Conservation (phyloP, 2,888 invertebrate species). For the Sinelater perroti region DNA sequence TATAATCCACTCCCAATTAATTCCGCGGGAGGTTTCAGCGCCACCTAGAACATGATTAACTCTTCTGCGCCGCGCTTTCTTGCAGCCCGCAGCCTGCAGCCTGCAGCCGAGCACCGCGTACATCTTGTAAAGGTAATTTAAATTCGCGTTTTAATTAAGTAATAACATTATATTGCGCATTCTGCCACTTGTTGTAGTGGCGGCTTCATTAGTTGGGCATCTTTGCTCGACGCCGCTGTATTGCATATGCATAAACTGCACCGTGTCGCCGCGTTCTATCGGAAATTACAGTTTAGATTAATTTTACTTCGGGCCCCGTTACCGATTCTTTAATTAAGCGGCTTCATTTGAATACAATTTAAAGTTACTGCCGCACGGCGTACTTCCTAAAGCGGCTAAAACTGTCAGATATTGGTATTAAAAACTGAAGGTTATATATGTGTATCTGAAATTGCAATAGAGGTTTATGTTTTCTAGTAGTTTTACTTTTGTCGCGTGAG, state of each 20-base stretch:
- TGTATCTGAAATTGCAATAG: no score
- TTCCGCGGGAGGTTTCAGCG: constrained; percentile 56
- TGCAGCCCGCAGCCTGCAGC: constrained; percentile 27
- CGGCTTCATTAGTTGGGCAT: constrained; percentile 44
- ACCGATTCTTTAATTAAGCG: constrained; percentile 40
- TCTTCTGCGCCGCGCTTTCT: constrained; percentile 34
- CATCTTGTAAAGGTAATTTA: constrained; percentile 56
- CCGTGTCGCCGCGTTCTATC: constrained; percentile 40
- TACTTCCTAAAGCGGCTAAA: no score
- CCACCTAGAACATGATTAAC: constrained; percentile 57
- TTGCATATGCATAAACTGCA: constrained; percentile 52
- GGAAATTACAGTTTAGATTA: constrained; percentile 48
- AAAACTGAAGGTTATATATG: no score
- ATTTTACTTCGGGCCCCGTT: constrained; percentile 42
- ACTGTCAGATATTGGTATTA: no score
- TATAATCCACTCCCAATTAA: constrained; percentile 60
- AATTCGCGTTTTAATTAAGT: constrained; percentile 59
- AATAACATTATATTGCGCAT: constrained; percentile 53
- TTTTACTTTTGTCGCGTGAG: no score
- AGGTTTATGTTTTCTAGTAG: no score
- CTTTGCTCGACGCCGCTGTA: constrained; percentile 40
- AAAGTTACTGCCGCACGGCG: no score
- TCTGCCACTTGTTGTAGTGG: constrained; percentile 51
- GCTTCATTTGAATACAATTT: constrained; percentile 19
- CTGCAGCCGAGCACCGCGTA: constrained; percentile 32